Base-by-base conservation (phyloP, 2,113 vertebrate genomes). In the Syngnathus scovelli region DNA sequence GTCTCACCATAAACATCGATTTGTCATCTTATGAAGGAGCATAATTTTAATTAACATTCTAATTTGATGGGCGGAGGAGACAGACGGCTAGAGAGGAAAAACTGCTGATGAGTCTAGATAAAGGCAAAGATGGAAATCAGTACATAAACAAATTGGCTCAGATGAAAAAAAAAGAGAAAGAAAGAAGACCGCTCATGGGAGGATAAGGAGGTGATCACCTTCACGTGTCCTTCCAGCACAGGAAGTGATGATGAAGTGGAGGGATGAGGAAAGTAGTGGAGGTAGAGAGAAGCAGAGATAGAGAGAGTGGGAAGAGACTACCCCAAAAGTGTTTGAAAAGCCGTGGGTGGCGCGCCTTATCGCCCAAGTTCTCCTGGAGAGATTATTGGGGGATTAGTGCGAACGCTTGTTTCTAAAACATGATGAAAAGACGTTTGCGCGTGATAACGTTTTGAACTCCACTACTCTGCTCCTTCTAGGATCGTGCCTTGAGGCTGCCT, bases 331-430 rank as follows among this genome's bases (percentile, higher is more conserved):
- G 87, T 84, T 85, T 85, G 88, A 89, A 73, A 84, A 90, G 86
- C 86, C 79, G 89, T 91, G 90, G 91, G 90, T 92, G 90, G 91
- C 88, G 77, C 70, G 78, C 60, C 87, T 92, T 92, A 92, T 92
- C 91, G 71, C 67, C 83, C 76, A 80, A 86, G 88, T 90, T 91
- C 90, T 91, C 89, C 88, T 90, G 89, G 81, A 91, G 88, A 92
- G 91, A 92, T 92, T 92, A 92, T 86, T 90, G 87, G 83, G 87
- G 91, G 90, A 92, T 92, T 91, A 92, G 87, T 85, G 86, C 85
- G 78, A 86, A 92, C 81, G 89, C 89, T 92, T 92, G 91, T 92
- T 92, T 91, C 90, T 92, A 91, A 91, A 91, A 92, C 90, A 92
- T 91, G 90, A 92, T 92, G 90, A 92, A 92, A 91, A 92, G 90